These are phyloP conservation scores for Scaptodrosophila latifasciaeformis DNA, from an alignment of 2,888 invertebrate genomes.

Conservation along the genomic window DNA sequence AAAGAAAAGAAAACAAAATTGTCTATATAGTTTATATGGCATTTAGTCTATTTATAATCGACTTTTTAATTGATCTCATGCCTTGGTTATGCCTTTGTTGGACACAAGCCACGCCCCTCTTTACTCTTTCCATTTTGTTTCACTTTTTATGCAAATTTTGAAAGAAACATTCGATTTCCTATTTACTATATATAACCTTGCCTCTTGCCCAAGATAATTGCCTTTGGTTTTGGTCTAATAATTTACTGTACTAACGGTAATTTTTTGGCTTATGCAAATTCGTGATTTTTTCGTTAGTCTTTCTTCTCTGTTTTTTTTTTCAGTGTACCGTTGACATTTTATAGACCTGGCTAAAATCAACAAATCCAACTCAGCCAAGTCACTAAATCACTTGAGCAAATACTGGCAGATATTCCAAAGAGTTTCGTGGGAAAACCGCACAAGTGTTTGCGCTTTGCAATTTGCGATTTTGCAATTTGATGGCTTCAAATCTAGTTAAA, in stretches of 20 bases:
- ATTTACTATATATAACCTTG: neutral
- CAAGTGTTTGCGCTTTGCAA: constrained; percentile 21
- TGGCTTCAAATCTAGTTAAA: no score
- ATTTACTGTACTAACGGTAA: no score
- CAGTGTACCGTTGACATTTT: constrained; percentile 36
- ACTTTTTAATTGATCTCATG: constrained; percentile 43
- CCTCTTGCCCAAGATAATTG: constrained; percentile 1
- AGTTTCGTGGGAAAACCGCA: constrained; percentile 50
- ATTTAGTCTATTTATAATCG: neutral
- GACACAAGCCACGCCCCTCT: constrained; percentile 44
- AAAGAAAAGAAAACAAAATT: no score
- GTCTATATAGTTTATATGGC: neutral
- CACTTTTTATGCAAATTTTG: constrained; percentile 45
- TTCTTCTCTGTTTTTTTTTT: constrained; percentile 17
- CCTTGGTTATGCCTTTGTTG: constrained; percentile 7
- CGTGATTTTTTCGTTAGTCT: constrained; percentile 14
- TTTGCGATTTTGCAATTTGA: constrained; percentile 18
- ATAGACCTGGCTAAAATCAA: constrained; percentile 1
- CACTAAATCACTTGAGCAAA: constrained; percentile 40
- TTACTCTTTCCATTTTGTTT: no score
- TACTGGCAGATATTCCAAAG: constrained; percentile 23
- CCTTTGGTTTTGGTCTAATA: constrained; percentile 47
- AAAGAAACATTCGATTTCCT: constrained; percentile 38
- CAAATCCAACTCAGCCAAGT: constrained; percentile 17
- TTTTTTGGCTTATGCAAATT: no score